Base-by-base conservation (phyloP, 2,113 vertebrate genomes). In the Rhea americana region DNA sequence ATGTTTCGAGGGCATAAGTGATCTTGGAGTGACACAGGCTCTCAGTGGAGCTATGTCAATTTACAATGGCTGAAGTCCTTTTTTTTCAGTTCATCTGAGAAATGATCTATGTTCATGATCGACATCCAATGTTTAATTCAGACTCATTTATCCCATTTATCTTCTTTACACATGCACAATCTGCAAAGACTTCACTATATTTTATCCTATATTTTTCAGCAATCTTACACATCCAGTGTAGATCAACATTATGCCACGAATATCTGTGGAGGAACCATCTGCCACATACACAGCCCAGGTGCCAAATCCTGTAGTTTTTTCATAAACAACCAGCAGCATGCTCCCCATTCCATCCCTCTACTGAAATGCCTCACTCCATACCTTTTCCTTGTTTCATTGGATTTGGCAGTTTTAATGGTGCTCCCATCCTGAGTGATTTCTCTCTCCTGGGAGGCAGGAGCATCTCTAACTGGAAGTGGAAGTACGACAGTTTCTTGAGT, bases 401-500 rank as follows among this genome's bases (percentile, higher is more conserved):
- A 98, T 91, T 98, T 96, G 85, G 97, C 98, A 55, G 98, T 99
- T 98, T 99, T 99, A 97, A 98, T 98, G 84, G 97, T 98, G 70
- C 98, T 99, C 28, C 98, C 99, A 4, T 99, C 99, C 63, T 98
- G 98, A 55, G 97, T 96, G 19, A 98, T 93, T 73, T 98, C 97
- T 83, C 99, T 99, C 84, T 99, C 99, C 85, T 99, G 98, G n/a
- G 98, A 98, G 66, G 98, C 95, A 30, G 98, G 97, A 24, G 98
- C 97, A 77, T 99, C 99, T 95, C 98, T 97, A 78, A 99, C 97
- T 67, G 99, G 98, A 47, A 99, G 97, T 2, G 99, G 98, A 91
- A 99, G 97, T 82, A 99, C 97, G 19, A 99, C 98, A 1, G 99
- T 99, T 91, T 99, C 99, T 95, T 99, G 99, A 73, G 99, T 99